phyloP scores from a whole-genome alignment of 2,797 vertebrate genomes.

The Perdix hodgsoniae region DNA sequence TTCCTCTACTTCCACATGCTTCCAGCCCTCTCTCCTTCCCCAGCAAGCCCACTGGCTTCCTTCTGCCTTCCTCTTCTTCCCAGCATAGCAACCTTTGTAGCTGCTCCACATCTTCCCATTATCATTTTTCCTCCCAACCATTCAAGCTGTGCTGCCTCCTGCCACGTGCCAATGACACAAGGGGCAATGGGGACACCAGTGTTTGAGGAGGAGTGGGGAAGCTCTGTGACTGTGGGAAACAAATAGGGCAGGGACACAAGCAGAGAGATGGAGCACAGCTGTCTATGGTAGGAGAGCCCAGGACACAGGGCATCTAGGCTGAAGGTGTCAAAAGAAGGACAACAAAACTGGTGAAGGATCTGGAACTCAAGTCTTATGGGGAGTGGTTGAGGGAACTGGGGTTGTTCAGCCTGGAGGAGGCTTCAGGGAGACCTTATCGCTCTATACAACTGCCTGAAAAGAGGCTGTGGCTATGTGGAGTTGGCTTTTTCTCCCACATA shows the following conservation, averaged over 20 bases:
- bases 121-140: background rate
- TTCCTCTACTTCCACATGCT: background rate
- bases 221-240: background rate
- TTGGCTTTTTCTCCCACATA: too few species aligned
- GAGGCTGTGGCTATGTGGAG: too few species aligned
- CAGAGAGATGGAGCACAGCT: background rate
- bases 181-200: background rate
- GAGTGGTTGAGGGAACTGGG: too few species aligned
- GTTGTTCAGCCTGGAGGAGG: too few species aligned
- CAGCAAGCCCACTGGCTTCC: background rate
- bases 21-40: background rate
- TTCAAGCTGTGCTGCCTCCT: background rate
- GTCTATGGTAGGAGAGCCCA: fast-evolving
- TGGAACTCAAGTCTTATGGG: too few species aligned
- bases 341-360: too few species aligned
- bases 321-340: background rate
- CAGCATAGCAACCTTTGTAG: background rate
- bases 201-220: background rate
- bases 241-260: background rate
- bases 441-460: too few species aligned
- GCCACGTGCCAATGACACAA: background rate
- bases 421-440: too few species aligned
- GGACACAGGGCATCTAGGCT: background rate
- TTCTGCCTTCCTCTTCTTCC: background rate
- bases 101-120: background rate